Conservation (phyloP, 2,888 invertebrate species). For the Taphrorychus bicolor region DNA sequence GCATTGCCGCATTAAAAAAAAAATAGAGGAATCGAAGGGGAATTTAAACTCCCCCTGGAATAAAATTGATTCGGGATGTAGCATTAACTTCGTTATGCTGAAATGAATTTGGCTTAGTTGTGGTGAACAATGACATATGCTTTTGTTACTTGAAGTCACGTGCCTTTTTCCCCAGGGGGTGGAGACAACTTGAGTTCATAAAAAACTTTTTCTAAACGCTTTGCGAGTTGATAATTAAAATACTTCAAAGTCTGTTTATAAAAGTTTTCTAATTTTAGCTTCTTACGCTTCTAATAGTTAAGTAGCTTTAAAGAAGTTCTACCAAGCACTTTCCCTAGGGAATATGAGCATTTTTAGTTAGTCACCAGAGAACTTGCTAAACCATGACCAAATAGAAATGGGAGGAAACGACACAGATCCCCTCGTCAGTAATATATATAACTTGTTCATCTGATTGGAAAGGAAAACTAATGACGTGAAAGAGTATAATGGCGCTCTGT, state of each 20-base stretch:
- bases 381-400: not conserved
- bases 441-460: constrained; percentile 27
- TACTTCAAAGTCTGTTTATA: too few relatives aligned
- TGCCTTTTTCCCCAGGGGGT: too few relatives aligned
- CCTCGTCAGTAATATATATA: not conserved
- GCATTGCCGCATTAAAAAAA: not conserved
- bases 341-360: not conserved
- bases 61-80: constrained; percentile 8
- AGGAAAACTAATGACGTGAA: constrained; percentile 32
- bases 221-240: not conserved
- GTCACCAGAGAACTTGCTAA: not conserved
- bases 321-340: too few relatives aligned
- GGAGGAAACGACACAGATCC: constrained; percentile 1
- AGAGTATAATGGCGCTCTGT: constrained; percentile 29
- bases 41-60: not conserved
- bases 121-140: constrained; percentile 1
- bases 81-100: constrained; percentile 1
- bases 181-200: too few relatives aligned
- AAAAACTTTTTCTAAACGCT: too few relatives aligned
- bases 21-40: not conserved
- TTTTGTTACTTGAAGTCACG: not conserved
- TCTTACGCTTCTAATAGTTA: not conserved
- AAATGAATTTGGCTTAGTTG: not conserved
- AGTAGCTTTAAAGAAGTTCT: too few relatives aligned
- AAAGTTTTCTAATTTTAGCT: not conserved